Evolutionary conservation across 2,113 vertebrate species (phyloP).

Genomic region (human (Homo sapiens)): DNA sequence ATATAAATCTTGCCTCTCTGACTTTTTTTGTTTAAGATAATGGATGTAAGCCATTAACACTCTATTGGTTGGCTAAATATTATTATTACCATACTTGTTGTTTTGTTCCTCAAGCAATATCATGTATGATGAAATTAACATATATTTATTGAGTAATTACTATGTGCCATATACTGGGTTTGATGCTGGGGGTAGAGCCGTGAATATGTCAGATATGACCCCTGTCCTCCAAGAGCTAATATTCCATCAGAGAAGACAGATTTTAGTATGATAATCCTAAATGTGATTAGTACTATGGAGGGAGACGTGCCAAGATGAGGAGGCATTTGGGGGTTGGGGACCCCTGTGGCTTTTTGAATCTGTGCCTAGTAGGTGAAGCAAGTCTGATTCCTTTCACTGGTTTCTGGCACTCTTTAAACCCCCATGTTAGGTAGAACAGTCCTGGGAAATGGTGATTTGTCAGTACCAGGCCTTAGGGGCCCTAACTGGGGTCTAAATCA

Average conservation of each 20-base stretch:
- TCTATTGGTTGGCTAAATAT: background rate
- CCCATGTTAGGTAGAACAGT: background rate
- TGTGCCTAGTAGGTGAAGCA: background rate
- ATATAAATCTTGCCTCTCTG: background rate
- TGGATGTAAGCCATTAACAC: background rate
- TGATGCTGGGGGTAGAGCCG: background rate
- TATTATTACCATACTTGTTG: background rate
- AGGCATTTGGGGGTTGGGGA: background rate
- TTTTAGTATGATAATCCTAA: background rate
- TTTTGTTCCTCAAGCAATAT: background rate
- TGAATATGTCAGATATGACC: background rate
- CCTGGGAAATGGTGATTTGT: conserved; percentile 44
- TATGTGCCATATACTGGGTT: background rate
- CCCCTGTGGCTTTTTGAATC: background rate
- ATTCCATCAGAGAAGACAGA: background rate
- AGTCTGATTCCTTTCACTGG: background rate
- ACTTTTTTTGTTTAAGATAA: background rate
- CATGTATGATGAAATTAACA: background rate
- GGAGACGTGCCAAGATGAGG: background rate
- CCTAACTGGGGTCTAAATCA: conserved; percentile 61
- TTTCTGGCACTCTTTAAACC: background rate
- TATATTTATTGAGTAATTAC: background rate
- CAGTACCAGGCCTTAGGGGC: background rate
- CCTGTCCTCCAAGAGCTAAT: background rate
- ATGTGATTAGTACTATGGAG: background rate